Conservation (phyloP, 2,113 vertebrate species). For the human (Homo sapiens) region DNA sequence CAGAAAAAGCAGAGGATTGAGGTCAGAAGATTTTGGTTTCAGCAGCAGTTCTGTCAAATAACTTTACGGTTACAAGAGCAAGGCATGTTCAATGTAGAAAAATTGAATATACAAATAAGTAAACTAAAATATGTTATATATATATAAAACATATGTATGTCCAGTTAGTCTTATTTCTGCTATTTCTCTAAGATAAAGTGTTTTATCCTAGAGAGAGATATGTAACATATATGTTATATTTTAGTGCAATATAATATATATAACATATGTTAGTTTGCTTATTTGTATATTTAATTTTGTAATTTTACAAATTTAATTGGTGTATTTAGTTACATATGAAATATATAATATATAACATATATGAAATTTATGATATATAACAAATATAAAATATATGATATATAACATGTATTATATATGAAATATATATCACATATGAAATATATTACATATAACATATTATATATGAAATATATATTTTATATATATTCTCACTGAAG, state of each 20-base stretch:
- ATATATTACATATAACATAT: too few species aligned
- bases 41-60: neutral
- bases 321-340: too few species aligned
- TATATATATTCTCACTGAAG: neutral
- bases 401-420: neutral
- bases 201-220: neutral
- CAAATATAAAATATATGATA: neutral
- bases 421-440: too few species aligned
- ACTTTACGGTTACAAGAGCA: neutral
- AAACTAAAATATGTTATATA: neutral
- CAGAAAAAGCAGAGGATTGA: neutral
- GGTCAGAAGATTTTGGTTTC: neutral
- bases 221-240: too few species aligned
- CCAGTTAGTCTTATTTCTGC: neutral
- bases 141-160: neutral
- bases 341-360: too few species aligned
- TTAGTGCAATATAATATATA: too few species aligned
- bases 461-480: neutral
- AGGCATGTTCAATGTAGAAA: neutral
- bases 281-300: too few species aligned
- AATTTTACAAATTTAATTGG: too few species aligned
- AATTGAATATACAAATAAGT: neutral
- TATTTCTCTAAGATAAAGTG: slow-evolving; percentile 37
- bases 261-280: too few species aligned
- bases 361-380: too few species aligned